phyloP scores from a whole-genome alignment of 2,113 vertebrate genomes.

The Indicator maculatus region DNA sequence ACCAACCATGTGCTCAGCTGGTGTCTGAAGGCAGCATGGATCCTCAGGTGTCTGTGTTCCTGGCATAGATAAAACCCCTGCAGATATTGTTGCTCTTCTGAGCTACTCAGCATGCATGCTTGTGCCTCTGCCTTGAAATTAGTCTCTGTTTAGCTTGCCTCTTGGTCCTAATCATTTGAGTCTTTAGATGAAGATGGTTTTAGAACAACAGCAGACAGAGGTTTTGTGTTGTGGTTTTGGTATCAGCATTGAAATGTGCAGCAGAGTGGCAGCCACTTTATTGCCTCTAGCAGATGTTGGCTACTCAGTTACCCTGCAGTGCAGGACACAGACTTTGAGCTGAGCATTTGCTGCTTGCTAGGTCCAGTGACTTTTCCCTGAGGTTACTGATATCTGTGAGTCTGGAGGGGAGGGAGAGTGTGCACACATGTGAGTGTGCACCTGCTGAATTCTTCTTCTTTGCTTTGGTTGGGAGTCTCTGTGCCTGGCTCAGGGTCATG shows the following conservation, averaged over 20 bases:
- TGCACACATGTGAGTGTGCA: background rate
- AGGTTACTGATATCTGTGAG: background rate
- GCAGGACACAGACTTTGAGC: background rate
- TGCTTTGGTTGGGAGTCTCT: background rate
- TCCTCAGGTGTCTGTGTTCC: background rate
- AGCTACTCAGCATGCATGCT: background rate
- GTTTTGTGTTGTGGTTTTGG: background rate
- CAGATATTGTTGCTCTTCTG: background rate
- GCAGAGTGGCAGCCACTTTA: background rate
- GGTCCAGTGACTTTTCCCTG: background rate
- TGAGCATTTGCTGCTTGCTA: background rate
- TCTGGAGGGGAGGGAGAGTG: background rate
- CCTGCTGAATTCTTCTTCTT: rapidly evolving
- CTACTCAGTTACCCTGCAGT: background rate
- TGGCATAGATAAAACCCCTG: background rate
- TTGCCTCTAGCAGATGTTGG: background rate
- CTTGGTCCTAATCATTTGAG: background rate
- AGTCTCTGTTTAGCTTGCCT: background rate
- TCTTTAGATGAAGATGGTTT: background rate
- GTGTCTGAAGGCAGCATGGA: background rate
- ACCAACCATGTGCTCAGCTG: background rate
- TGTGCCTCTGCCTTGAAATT: background rate
- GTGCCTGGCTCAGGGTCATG: background rate
- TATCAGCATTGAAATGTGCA: background rate
- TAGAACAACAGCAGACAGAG: background rate